Evolutionary conservation across 1,140 invertebrate species (phyloP).

Genomic region (Thaumetopoea pityocampa): DNA sequence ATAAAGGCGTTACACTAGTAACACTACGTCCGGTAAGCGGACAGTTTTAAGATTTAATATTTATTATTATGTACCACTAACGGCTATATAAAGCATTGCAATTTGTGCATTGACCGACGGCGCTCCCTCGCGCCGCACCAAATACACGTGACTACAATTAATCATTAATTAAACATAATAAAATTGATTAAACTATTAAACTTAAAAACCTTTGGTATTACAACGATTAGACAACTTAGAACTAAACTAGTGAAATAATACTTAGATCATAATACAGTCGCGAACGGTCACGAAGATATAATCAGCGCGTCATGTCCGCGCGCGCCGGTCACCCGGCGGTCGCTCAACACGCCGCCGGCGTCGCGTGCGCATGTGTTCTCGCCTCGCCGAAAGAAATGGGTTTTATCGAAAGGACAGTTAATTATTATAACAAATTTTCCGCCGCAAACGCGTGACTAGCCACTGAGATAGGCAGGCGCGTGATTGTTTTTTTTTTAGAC

Average conservation of each 20-base stretch:
- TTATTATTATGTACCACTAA: conserved; percentile 41
- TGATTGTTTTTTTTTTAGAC: too few species aligned
- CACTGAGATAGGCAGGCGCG: too few species aligned
- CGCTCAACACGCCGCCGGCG: too few species aligned
- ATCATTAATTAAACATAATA: neutral
- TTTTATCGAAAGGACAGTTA: too few species aligned
- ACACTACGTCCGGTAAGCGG: conserved; percentile 42
- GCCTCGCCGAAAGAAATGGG: too few species aligned
- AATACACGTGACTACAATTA: conserved; percentile 2
- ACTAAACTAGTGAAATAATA: conserved; percentile 29
- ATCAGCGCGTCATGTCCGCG: neutral
- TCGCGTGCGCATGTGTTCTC: too few species aligned
- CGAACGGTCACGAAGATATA: neutral
- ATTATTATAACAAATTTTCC: too few species aligned
- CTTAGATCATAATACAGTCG: conserved; percentile 16
- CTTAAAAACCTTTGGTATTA: conserved; percentile 28
- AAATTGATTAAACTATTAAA: conserved; percentile 15
- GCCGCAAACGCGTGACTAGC: too few species aligned
- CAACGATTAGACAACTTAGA: conserved; percentile 11
- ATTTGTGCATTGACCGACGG: conserved; percentile 37
- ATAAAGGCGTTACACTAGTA: too few species aligned
- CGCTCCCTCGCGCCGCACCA: neutral
- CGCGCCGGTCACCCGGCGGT: too few species aligned
- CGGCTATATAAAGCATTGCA: conserved; percentile 57
- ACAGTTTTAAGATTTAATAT: conserved; percentile 40